A percentile compares a stretch with the other conserved stretches of the same genome.
These are phyloP conservation scores for Somateria mollissima DNA, from an alignment of 2,797 vertebrate genomes.

Conservation along the genomic window DNA sequence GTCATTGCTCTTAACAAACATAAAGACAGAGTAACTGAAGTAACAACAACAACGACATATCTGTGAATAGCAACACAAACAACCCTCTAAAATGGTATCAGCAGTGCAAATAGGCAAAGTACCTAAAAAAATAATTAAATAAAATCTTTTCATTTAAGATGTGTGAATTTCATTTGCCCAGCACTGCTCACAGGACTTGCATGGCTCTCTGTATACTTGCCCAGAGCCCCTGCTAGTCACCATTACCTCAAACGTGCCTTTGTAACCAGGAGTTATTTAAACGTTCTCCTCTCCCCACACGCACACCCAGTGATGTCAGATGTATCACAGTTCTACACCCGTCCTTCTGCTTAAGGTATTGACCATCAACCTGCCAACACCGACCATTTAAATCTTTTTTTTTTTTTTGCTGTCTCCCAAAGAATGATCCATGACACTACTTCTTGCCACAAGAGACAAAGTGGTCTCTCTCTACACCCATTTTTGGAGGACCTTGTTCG, in stretches of 20 bases:
- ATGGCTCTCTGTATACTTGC: background rate
- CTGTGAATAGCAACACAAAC: background rate
- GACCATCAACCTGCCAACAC: background rate
- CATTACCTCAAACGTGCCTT: background rate
- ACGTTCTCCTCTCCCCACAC: background rate
- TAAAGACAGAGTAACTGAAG: background rate
- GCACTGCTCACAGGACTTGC: background rate
- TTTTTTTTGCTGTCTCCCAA: background rate
- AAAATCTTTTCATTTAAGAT: background rate
- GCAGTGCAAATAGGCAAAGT: background rate
- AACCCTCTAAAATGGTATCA: background rate
- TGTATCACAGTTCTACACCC: background rate
- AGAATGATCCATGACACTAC: background rate
- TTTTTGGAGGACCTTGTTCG: background rate
- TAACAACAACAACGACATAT: background rate
- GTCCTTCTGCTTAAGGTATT: background rate
- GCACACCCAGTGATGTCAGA: rapidly evolving
- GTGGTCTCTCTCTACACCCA: rapidly evolving
- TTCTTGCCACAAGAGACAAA: background rate
- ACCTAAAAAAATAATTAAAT: background rate
- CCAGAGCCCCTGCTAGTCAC: background rate
- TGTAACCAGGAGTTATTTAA: background rate
- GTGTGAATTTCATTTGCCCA: background rate
- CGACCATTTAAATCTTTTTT: background rate
- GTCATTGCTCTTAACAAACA: too few species aligned